Conservation (phyloP, 2,797 vertebrate genomes). For the Synaphobranchus kaupii region DNA sequence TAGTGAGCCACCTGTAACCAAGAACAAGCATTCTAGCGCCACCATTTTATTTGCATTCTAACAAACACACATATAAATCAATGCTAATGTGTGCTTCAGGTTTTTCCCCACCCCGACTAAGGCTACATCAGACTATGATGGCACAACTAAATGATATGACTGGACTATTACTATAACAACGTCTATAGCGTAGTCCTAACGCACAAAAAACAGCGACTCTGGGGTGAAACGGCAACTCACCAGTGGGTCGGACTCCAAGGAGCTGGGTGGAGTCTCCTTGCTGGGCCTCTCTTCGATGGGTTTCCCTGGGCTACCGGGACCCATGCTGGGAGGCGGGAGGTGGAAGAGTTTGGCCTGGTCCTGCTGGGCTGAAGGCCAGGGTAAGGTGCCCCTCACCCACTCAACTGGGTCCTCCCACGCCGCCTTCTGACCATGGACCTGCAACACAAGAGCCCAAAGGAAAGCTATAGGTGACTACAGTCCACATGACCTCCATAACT, state of each 20-base stretch:
- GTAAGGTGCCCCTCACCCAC: slow-evolving; percentile 97
- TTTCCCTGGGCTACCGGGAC: slow-evolving; percentile 81
- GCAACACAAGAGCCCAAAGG: slow-evolving; percentile 41
- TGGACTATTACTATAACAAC: too few species aligned
- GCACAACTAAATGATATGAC: neutral
- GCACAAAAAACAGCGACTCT: neutral
- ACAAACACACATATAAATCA: neutral
- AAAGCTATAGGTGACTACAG: slow-evolving; percentile 1
- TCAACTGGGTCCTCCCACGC: slow-evolving; percentile 98
- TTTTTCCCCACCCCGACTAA: neutral
- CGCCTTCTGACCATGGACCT: slow-evolving; percentile 95
- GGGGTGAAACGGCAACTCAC: slow-evolving; percentile 64
- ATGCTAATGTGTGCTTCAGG: neutral
- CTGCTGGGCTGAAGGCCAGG: slow-evolving; percentile 95
- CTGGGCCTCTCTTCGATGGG: slow-evolving; percentile 80
- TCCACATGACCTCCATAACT: neutral
- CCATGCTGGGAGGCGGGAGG: slow-evolving; percentile 87
- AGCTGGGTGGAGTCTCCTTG: slow-evolving; percentile 92
- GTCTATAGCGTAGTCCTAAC: too few species aligned
- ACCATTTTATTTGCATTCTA: too few species aligned
- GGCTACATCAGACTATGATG: neutral
- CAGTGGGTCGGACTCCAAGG: slow-evolving; percentile 93
- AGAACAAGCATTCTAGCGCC: too few species aligned
- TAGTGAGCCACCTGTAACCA: too few species aligned
- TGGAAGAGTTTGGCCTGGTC: slow-evolving; percentile 97